Evolutionary conservation across 2,888 invertebrate species (phyloP).

Genomic region (Mythimna lalbum): DNA sequence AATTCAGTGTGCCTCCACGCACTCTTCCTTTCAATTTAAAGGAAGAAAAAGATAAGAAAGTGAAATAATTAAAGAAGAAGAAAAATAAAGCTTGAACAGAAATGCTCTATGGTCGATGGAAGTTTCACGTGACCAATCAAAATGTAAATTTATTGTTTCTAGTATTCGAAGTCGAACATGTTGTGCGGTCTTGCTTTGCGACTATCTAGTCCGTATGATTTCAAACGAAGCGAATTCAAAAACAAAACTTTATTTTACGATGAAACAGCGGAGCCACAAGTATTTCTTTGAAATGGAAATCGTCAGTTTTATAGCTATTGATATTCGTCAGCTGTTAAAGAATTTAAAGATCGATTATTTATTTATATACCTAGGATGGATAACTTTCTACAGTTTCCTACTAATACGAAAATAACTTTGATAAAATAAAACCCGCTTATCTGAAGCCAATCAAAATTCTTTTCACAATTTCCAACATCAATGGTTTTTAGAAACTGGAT

Average conservation of each 20-base stretch:
- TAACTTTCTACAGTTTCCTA: conserved; percentile 33
- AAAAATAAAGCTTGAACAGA: neutral
- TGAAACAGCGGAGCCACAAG: neutral
- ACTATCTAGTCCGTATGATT: neutral
- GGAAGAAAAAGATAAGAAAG: too few relatives aligned
- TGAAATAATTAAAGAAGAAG: too few relatives aligned
- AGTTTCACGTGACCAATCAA: neutral
- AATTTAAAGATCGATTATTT: conserved; percentile 22
- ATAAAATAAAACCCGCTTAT: neutral
- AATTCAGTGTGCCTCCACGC: too few relatives aligned
- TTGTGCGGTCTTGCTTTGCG: neutral
- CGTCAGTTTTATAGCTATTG: neutral
- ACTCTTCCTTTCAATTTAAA: too few relatives aligned
- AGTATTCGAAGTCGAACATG: neutral
- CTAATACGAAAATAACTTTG: neutral
- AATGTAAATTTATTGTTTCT: neutral
- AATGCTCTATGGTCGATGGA: neutral
- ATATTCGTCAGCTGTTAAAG: conserved; percentile 9
- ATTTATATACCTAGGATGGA: too few relatives aligned
- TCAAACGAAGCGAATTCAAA: neutral
- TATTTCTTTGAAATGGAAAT: conserved; percentile 33
- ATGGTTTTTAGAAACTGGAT: neutral
- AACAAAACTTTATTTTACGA: conserved; percentile 9
- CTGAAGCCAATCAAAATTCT: neutral
- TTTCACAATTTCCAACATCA: neutral